Conservation (phyloP, 2,888 invertebrate species). For the Bombyx huttoni region DNA sequence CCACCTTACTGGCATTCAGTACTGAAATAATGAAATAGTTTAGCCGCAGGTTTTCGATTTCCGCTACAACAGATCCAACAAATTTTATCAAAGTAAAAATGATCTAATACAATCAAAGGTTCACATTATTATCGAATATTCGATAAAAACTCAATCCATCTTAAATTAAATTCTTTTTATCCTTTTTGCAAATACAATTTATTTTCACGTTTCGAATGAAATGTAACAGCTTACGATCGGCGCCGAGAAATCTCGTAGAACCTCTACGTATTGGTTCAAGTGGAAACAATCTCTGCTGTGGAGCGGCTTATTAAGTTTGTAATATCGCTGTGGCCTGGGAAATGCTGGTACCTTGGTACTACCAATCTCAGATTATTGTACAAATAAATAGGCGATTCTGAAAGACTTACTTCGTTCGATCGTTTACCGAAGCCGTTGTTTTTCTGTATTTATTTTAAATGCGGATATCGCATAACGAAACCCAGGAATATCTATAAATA, state of each 20-base stretch:
- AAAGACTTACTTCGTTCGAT: too few species aligned
- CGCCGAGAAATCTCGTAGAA: constrained; percentile 7
- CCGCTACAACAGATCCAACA: too few species aligned
- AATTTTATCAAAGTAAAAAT: too few species aligned
- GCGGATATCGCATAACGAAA: too few species aligned
- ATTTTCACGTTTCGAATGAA: neutral
- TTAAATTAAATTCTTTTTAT: neutral
- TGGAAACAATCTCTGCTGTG: constrained; percentile 37
- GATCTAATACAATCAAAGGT: too few species aligned
- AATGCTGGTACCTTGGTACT: neutral
- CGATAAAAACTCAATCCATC: neutral
- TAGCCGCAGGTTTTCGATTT: too few species aligned
- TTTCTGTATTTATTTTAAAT: too few species aligned
- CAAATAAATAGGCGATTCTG: constrained; percentile 20
- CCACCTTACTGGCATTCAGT: too few species aligned
- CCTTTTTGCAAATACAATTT: neutral
- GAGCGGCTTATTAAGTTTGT: constrained; percentile 49
- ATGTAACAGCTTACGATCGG: neutral
- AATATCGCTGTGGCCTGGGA: constrained; percentile 30
- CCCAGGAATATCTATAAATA: too few species aligned
- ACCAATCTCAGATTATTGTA: constrained; percentile 30
- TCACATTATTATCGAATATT: neutral
- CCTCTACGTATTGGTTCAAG: constrained; percentile 32
- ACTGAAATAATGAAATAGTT: too few species aligned
- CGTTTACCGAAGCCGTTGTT: too few species aligned